Conservation (phyloP, 2,797 vertebrate genomes). For the Percopsis omiscomaycus region DNA sequence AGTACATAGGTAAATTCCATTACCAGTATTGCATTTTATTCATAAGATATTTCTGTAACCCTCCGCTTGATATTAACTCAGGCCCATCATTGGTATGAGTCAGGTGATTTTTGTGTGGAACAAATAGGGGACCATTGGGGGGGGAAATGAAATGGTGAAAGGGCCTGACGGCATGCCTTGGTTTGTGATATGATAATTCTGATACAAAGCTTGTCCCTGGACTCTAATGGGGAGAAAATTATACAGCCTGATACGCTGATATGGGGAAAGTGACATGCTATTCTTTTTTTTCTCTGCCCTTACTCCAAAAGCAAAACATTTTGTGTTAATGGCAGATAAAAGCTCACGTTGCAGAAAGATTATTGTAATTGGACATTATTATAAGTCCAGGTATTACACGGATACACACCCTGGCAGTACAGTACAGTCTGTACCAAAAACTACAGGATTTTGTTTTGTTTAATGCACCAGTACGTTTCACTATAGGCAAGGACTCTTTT, state of each 20-base stretch:
- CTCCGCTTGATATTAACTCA: not conserved
- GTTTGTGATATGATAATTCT: slow-evolving; percentile 62
- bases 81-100: slow-evolving; percentile 3
- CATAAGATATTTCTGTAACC: not conserved
- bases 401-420: slow-evolving; percentile 6
- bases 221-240: slow-evolving; percentile 68
- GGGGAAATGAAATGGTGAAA: slow-evolving; percentile 22
- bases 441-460: too few relatives aligned
- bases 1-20: slow-evolving; percentile 9
- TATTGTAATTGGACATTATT: slow-evolving; percentile 44
- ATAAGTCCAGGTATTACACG: slow-evolving; percentile 21
- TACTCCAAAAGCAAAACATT: slow-evolving; percentile 43
- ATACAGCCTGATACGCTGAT: slow-evolving; percentile 58
- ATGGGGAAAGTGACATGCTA: slow-evolving; percentile 52
- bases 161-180: slow-evolving; percentile 45
- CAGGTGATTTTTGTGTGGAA: slow-evolving; percentile 2
- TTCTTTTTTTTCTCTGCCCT: slow-evolving; percentile 43
- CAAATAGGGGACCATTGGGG: not conserved
- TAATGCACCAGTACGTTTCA: too few relatives aligned
- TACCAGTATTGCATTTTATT: not conserved
- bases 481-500: slow-evolving; percentile 13
- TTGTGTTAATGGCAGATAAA: slow-evolving; percentile 51
- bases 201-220: slow-evolving; percentile 47
- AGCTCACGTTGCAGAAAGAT: slow-evolving; percentile 24
- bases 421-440: slow-evolving; percentile 14